Base-by-base conservation (phyloP, 1,140 invertebrate species). In the Lithobius niger region DNA sequence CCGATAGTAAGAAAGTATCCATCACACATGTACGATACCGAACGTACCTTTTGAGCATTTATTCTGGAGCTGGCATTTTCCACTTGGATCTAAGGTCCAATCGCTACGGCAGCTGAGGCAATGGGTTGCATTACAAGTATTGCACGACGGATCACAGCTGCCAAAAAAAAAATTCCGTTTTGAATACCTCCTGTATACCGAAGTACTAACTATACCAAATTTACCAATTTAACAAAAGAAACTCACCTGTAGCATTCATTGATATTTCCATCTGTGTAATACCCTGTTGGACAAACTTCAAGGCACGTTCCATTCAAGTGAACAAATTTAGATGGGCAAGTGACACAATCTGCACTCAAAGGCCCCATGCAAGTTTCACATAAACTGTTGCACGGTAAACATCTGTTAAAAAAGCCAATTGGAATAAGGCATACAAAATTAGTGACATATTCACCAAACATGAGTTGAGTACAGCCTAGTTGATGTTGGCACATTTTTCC, bases 361-460 rank as follows among this genome's bases (percentile, higher is more conserved):
- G 81, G 79, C 21, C 86, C 87, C 59, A 78, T 82, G 65, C 88
- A 93, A 1, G 86, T 87, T 60, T 82, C 83, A 68, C 88, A 93
- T 4, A 79, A 79, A 13, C 77, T 64, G 69, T 89, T 82, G 67
- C 88, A 92, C 4, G 78, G 74, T 15, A 78, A 76, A 67, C 87
- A 91, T 24, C 59, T 58, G 31, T 53, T 3, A 49, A 53, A 22
- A 4, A 53, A 24, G 18, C 26, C 27, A 53, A 6, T 19, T 49
- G n/a, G 4, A 16, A 3, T 15, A 53, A 40, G 10, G 4, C 18
- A n/a, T n/a, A n/a, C n/a, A n/a, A n/a, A n/a, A n/a, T n/a, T n/a
- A n/a, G n/a, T n/a, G n/a, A n/a, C n/a, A n/a, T n/a, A n/a, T n/a
- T n/a, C n/a, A n/a, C n/a, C n/a, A n/a, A n/a, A n/a, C n/a, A n/a